Evolutionary conservation across 2,888 invertebrate genomes (phyloP).

Genomic region (Phalera bucephala): DNA sequence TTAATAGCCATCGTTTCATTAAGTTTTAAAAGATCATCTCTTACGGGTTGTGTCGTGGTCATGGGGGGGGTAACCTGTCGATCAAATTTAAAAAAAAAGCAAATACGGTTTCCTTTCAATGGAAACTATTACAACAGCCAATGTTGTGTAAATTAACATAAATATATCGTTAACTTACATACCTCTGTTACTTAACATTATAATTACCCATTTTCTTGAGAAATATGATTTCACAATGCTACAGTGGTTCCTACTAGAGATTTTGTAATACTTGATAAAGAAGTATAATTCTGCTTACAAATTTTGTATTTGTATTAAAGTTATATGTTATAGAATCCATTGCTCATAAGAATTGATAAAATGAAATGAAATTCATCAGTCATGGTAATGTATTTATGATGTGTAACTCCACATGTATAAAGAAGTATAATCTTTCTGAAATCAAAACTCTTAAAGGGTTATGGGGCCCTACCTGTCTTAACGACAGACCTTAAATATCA

Average conservation of each 20-base stretch:
- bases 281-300: too few species aligned
- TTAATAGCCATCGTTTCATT: too few species aligned
- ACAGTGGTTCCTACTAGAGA: too few species aligned
- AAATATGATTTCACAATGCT: too few species aligned
- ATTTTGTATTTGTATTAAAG: too few species aligned
- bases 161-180: neutral
- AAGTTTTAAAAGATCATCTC: neutral
- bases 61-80: neutral
- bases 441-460: constrained; percentile 27
- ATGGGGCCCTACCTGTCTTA: constrained; percentile 20
- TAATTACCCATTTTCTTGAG: too few species aligned
- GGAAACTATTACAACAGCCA: neutral
- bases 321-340: too few species aligned
- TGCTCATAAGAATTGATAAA: too few species aligned
- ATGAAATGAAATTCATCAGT: too few species aligned
- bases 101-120: neutral
- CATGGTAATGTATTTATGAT: too few species aligned
- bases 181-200: neutral
- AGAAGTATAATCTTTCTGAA: constrained; percentile 18
- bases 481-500: neutral
- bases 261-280: too few species aligned
- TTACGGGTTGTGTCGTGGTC: neutral
- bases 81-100: neutral
- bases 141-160: neutral
- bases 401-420: too few species aligned